Base-by-base conservation (phyloP, 2,888 invertebrate genomes). In the Drosophila mayaguana region DNA sequence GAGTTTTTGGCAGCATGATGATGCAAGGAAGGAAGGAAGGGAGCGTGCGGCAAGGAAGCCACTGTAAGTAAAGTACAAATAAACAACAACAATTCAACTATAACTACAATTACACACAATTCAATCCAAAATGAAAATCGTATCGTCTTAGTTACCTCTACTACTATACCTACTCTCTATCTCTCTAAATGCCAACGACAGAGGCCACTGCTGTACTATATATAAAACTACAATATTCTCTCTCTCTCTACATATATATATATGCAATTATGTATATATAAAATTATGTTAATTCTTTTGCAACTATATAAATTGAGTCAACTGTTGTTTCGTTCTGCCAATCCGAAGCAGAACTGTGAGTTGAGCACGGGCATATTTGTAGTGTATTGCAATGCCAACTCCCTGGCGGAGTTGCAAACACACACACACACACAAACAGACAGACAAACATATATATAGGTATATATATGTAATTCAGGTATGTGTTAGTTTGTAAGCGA, bases 31-130 rank as follows among this genome's bases (percentile, higher is more conserved):
- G 36, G 36, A 38, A 16, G n/a, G 40, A 40, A 7, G 20, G 43
- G 63, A 79, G 50, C 85, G 89, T 78, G 89, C 89, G 91, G 91
- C 91, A 91, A 79, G 90, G 81, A 89, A 82, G 91, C 91, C 87
- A 87, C 89, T 90, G 91, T 91, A 91, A 91, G 91, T 91, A 91
- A 76, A 83, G 91, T 91, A 91, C 76, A 82, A 91, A 74, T 81
- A 64, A 62, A 72, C 34, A 25, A 45, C 40, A 43, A 32, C 28
- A 32, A 32, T n/a, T 6, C 18, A 14, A 75, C 40, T 12, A 53
- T 14, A 9, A 32, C 32, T 11, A 11, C 32, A 32, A 50, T 32
- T 32, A 75, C 28, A 77, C 77, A 75, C 75, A 63, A 63, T 63
- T 56, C 64, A 38, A 38, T 62, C 64, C 80, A 79, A 71, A 69